Conservation (phyloP, 2,888 invertebrate genomes). For the Osmoderma eremita region DNA sequence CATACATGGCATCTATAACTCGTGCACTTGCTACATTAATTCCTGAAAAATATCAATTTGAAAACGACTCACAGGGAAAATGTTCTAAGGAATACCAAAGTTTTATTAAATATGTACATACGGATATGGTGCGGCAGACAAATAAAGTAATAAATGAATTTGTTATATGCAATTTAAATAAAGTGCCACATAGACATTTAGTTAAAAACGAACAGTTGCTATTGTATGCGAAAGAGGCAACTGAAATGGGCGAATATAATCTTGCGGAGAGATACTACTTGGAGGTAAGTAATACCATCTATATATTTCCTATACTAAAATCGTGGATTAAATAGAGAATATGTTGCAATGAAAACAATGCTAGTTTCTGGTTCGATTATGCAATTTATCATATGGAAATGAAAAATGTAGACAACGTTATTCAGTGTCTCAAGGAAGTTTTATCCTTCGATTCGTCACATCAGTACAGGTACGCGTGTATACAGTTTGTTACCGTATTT, state of each 20-base stretch:
- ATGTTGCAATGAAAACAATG: slow-evolving; percentile 51
- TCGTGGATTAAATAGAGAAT: slow-evolving; percentile 51
- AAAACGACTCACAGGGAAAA: slow-evolving; percentile 8
- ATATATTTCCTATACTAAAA: neutral
- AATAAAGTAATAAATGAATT: slow-evolving; percentile 55
- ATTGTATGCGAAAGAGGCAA: slow-evolving; percentile 59
- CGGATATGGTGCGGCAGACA: slow-evolving; percentile 55
- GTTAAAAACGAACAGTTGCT: slow-evolving; percentile 46
- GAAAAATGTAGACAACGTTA: slow-evolving; percentile 54
- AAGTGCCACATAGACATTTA: slow-evolving; percentile 20
- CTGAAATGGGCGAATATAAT: slow-evolving; percentile 53
- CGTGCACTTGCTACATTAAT: slow-evolving; percentile 52
- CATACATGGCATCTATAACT: slow-evolving; percentile 54
- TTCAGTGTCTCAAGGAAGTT: slow-evolving; percentile 58
- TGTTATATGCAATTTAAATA: slow-evolving; percentile 43
- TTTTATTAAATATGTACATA: slow-evolving; percentile 56
- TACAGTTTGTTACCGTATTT: neutral
- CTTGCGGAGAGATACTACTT: slow-evolving; percentile 58
- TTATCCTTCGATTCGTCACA: slow-evolving; percentile 53
- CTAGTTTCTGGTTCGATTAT: slow-evolving; percentile 60
- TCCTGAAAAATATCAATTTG: slow-evolving; percentile 39
- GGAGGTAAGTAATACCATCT: slow-evolving; percentile 49
- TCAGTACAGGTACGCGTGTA: slow-evolving; percentile 53
- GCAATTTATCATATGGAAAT: slow-evolving; percentile 57
- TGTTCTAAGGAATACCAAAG: slow-evolving; percentile 45